Evolutionary conservation across 2,113 vertebrate genomes (phyloP).

Genomic region (Apodemus sylvaticus): DNA sequence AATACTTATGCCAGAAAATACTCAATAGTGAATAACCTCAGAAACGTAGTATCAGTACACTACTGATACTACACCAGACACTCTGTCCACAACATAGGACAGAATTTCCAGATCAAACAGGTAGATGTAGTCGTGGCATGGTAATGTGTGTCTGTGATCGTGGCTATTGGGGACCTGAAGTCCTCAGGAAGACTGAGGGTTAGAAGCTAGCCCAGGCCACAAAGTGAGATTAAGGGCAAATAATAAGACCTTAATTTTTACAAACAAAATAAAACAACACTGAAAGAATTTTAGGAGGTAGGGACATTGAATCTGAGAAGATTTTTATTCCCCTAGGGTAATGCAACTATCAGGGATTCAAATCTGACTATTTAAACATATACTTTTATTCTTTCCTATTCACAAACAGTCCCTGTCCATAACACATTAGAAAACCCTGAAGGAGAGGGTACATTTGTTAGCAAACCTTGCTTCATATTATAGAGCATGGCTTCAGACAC

Average conservation of each 20-base stretch:
- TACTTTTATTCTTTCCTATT: background rate
- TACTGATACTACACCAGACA: background rate
- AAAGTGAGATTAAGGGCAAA: background rate
- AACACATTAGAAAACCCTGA: background rate
- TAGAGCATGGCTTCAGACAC: background rate
- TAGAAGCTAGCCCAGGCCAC: background rate
- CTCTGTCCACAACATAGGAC: background rate
- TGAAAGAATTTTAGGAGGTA: background rate
- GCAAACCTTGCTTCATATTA: conserved; percentile 23
- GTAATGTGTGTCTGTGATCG: background rate
- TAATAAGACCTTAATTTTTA: background rate
- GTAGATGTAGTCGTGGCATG: background rate
- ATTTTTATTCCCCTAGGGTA: background rate
- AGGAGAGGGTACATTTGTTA: background rate
- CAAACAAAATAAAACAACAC: background rate
- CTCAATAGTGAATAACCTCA: background rate
- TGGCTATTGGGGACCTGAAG: background rate
- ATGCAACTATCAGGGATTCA: background rate
- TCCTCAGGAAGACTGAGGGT: background rate
- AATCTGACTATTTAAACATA: background rate
- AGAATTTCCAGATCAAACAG: background rate
- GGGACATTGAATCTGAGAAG: conserved; percentile 27
- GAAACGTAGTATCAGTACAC: background rate
- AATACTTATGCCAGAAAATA: conserved; percentile 18
- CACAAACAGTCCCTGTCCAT: background rate